These are phyloP conservation scores for Plutella xylostella DNA, from an alignment of 2,888 invertebrate species.

Conservation along the genomic window DNA sequence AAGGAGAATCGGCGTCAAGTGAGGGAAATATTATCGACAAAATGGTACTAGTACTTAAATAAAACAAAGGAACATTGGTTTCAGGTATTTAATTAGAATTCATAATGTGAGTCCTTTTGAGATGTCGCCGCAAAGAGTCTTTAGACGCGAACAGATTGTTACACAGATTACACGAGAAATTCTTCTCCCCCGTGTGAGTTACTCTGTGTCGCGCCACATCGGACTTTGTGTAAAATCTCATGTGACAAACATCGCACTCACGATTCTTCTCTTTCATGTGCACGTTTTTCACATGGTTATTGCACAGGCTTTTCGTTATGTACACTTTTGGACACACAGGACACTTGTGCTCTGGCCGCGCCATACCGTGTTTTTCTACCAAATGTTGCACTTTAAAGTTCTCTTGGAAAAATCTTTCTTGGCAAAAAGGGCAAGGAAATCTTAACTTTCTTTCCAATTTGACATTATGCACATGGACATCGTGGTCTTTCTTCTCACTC, in stretches of 20 bases:
- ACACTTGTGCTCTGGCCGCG: constrained; percentile 41
- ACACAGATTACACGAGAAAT: constrained; percentile 8
- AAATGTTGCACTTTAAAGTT: constrained; percentile 35
- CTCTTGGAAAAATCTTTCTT: constrained; percentile 41
- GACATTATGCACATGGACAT: constrained; percentile 10
- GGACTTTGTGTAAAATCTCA: constrained; percentile 25
- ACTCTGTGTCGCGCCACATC: constrained; percentile 32
- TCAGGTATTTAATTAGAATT: no score
- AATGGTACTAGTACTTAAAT: no score
- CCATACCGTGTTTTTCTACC: constrained; percentile 39
- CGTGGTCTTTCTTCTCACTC: constrained; percentile 29
- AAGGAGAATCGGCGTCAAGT: no score
- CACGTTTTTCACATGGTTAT: constrained; percentile 49
- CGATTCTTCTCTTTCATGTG: constrained; percentile 49
- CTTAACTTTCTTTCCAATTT: constrained; percentile 33
- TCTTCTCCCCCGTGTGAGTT: constrained; percentile 6
- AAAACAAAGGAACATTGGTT: no score
- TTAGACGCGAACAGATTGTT: constrained; percentile 41
- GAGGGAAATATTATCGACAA: no score
- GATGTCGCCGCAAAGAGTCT: constrained; percentile 46
- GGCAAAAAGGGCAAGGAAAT: constrained; percentile 42
- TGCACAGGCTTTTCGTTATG: constrained; percentile 44
- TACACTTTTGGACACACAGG: constrained; percentile 40
- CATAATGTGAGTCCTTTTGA: no score
- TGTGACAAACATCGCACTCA: constrained; percentile 31